Evolutionary conservation across 2,888 invertebrate species (phyloP).

Genomic region (Andrena chrysosceles): DNA sequence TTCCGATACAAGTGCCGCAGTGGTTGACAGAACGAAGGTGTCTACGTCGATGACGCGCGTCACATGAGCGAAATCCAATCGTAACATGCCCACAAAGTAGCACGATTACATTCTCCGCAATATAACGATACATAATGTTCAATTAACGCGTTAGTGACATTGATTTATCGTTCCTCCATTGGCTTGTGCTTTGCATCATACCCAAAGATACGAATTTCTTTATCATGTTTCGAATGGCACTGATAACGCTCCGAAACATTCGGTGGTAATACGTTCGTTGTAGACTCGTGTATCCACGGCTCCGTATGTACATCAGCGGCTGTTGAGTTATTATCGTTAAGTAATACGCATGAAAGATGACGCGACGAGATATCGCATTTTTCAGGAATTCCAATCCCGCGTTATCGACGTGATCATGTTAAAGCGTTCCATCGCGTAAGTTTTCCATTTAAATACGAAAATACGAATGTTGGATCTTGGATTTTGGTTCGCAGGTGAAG

Average conservation of each 20-base stretch:
- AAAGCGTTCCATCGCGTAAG: neutral
- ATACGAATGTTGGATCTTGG: neutral
- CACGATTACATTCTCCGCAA: constrained; percentile 44
- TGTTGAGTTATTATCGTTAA: neutral
- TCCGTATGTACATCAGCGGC: too few relatives aligned
- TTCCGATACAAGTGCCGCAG: neutral
- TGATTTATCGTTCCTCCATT: constrained; percentile 18
- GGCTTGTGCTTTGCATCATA: neutral
- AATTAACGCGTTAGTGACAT: neutral
- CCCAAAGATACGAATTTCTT: constrained; percentile 35
- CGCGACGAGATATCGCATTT: neutral
- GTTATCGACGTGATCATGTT: neutral
- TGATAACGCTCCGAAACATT: constrained; percentile 32
- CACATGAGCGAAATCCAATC: constrained; percentile 45
- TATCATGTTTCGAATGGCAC: constrained; percentile 35
- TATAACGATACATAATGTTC: neutral
- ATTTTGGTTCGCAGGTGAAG: constrained; percentile 72
- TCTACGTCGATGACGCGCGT: constrained; percentile 7
- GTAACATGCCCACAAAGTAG: constrained; percentile 48
- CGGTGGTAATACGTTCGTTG: neutral
- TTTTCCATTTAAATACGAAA: neutral
- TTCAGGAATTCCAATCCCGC: neutral
- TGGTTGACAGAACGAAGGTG: constrained; percentile 6
- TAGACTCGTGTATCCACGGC: neutral
- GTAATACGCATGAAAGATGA: neutral